Evolutionary conservation across 2,113 vertebrate genomes (phyloP).

Genomic region (Oreamnos americanus): DNA sequence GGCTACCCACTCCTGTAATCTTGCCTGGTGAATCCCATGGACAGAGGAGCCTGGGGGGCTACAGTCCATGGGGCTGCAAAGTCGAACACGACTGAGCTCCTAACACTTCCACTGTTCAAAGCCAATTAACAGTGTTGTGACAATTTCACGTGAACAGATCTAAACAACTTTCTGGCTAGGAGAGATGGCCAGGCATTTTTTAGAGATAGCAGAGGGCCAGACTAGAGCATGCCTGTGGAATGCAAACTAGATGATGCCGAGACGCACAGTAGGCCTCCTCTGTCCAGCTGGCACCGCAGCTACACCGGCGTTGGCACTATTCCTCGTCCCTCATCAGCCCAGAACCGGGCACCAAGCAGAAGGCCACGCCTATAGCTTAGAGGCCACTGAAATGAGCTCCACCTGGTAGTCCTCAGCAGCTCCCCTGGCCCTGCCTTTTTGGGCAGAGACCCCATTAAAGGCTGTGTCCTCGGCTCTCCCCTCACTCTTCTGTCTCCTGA

Average conservation of each 20-base stretch:
- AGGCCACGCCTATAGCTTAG: neutral
- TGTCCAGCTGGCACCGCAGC: neutral
- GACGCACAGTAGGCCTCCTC: neutral
- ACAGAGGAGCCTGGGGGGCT: neutral
- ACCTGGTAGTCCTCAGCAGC: neutral
- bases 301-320: accelerated
- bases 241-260: neutral
- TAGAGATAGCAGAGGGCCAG: neutral
- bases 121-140: neutral
- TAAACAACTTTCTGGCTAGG: neutral
- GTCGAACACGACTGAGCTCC: neutral
- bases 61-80: neutral
- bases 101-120: neutral
- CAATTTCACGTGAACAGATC: neutral
- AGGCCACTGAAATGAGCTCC: neutral
- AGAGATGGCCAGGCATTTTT: neutral
- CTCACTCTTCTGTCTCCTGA: neutral
- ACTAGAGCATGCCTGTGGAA: accelerated
- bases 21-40: neutral
- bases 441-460: neutral
- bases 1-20: neutral
- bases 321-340: neutral
- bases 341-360: neutral
- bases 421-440: accelerated
- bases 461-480: neutral